Evolutionary conservation across 1,140 invertebrate species (phyloP).

Genomic region (Medauroidea extradentata): DNA sequence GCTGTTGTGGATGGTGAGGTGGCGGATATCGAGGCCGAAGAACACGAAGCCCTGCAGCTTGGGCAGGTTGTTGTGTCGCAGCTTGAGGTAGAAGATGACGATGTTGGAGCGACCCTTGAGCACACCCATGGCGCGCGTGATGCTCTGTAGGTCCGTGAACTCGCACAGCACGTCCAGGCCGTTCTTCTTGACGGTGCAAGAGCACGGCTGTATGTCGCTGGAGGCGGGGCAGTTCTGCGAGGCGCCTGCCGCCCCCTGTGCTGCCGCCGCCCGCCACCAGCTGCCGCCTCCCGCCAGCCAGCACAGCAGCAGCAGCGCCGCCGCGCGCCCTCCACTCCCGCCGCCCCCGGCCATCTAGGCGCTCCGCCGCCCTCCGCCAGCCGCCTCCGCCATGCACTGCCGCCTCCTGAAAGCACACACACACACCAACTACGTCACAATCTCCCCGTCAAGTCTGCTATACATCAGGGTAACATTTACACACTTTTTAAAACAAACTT

Average conservation of each 20-base stretch:
- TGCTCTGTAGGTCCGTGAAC: constrained; percentile 68
- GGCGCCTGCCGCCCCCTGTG: not conserved
- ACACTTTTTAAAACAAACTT: too few relatives aligned
- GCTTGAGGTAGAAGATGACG: constrained; percentile 79
- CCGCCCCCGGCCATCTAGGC: not conserved
- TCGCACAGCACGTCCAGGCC: constrained; percentile 83
- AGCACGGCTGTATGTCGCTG: constrained; percentile 68
- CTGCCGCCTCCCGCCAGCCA: not conserved
- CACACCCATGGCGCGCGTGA: constrained; percentile 66
- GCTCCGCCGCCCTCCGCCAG: not conserved
- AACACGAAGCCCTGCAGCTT: constrained; percentile 81
- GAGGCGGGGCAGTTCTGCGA: constrained; percentile 65
- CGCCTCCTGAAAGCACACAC: too few relatives aligned
- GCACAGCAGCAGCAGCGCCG: not conserved
- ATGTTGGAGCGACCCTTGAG: constrained; percentile 62
- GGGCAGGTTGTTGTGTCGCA: constrained; percentile 75
- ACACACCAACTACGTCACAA: too few relatives aligned
- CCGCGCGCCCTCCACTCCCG: not conserved
- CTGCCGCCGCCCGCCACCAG: constrained; percentile 3
- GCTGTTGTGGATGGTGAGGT: constrained; percentile 82
- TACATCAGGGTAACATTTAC: too few relatives aligned
- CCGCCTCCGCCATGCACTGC: not conserved
- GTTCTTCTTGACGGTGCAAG: constrained; percentile 76
- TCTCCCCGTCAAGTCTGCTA: too few relatives aligned
- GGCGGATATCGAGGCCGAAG: constrained; percentile 78